phyloP scores from a whole-genome alignment of 2,888 invertebrate genomes.

The Amiota mariae region DNA sequence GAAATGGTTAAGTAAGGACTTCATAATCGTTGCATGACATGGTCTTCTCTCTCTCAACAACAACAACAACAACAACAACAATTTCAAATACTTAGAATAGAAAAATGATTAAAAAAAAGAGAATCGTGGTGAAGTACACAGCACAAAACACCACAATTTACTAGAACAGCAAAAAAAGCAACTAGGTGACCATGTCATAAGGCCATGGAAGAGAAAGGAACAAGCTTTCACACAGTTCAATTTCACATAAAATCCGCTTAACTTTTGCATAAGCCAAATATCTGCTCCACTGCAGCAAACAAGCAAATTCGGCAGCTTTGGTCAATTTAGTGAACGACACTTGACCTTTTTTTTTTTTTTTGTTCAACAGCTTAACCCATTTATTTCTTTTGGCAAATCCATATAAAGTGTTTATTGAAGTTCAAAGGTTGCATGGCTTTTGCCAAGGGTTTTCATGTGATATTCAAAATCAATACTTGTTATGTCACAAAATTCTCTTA shows the following conservation, averaged over 20 bases:
- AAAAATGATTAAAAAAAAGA: no score
- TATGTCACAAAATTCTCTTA: constrained; percentile 50
- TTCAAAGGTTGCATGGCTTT: constrained; percentile 48
- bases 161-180: neutral
- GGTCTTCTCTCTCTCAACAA: no score
- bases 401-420: constrained; percentile 18
- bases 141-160: no score
- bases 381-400: constrained; percentile 13
- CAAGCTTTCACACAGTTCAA: no score
- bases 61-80: no score
- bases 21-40: no score
- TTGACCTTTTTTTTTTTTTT: constrained; percentile 63
- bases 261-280: constrained; percentile 69
- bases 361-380: constrained; percentile 1
- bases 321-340: constrained; percentile 56
- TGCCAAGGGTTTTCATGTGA: constrained; percentile 43
- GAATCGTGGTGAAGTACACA: no score
- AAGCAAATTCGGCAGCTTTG: constrained; percentile 35
- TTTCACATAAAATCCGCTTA: constrained; percentile 60
- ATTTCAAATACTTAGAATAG: no score
- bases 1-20: no score
- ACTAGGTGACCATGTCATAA: neutral
- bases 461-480: constrained; percentile 41
- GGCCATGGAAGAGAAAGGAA: no score
- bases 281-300: constrained; percentile 50